Conservation (phyloP, 1,140 invertebrate species). For the Ptiloglossa arizonensis region DNA sequence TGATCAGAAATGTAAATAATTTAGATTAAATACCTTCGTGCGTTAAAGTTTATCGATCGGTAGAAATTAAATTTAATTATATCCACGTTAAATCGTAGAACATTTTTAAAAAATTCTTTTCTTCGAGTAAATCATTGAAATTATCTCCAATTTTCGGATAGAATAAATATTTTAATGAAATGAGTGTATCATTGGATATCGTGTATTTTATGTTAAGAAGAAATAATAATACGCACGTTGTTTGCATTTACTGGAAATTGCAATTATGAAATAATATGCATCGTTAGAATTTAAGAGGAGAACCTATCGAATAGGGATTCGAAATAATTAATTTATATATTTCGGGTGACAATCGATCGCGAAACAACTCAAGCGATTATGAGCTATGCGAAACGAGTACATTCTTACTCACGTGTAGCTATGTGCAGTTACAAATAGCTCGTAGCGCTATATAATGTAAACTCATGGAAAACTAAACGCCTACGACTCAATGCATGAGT, state of each 20-base stretch:
- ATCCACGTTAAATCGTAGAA: too few species aligned
- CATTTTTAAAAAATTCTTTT: too few species aligned
- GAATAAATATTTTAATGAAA: too few species aligned
- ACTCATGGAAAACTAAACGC: constrained; percentile 49
- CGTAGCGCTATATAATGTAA: constrained; percentile 29
- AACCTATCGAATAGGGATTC: neutral
- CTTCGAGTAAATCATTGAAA: too few species aligned
- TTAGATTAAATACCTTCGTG: too few species aligned
- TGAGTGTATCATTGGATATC: too few species aligned
- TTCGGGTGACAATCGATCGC: neutral
- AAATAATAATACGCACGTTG: too few species aligned
- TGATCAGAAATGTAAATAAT: too few species aligned
- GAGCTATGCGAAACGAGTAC: constrained; percentile 11
- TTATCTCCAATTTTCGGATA: too few species aligned
- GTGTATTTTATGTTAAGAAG: too few species aligned
- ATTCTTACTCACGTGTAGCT: constrained; percentile 31
- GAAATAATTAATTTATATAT: neutral
- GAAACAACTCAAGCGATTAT: neutral
- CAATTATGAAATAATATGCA: neutral
- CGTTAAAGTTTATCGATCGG: too few species aligned
- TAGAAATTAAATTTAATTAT: too few species aligned
- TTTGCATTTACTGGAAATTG: neutral
- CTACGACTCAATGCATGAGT: constrained; percentile 32
- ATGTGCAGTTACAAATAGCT: constrained; percentile 28
- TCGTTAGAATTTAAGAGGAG: neutral